Percentiles rank a stretch among this genome's conserved stretches.
These are phyloP conservation scores for Hylyphantes graminicola DNA, from an alignment of 1,140 invertebrate species.

Conservation along the genomic window DNA sequence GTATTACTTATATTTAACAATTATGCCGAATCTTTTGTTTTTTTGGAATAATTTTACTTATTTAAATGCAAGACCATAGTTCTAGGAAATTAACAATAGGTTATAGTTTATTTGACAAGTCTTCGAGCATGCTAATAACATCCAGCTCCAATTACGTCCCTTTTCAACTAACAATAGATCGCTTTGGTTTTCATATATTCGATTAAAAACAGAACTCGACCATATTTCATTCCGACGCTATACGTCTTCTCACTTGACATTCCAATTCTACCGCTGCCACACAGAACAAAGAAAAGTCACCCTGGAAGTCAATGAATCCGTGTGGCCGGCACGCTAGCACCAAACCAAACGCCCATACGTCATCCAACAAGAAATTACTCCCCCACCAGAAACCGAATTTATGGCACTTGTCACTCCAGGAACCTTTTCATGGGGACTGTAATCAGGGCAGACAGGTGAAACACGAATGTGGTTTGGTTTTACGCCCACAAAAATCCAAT, in stretches of 20 bases:
- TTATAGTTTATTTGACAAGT: no score
- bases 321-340: constrained; percentile 53
- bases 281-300: constrained; percentile 46
- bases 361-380: not conserved
- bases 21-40: no score
- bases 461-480: constrained; percentile 57
- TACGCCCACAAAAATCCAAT: constrained; percentile 60
- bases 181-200: no score
- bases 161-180: no score
- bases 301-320: constrained; percentile 56
- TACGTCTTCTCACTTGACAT: constrained; percentile 55
- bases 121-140: no score
- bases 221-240: not conserved
- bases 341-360: constrained; percentile 29
- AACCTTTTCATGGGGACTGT: constrained; percentile 42
- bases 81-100: no score
- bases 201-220: no score
- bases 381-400: constrained; percentile 24
- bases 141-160: no score
- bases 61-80: no score
- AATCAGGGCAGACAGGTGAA: constrained; percentile 58
- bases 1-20: no score
- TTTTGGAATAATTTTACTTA: no score
- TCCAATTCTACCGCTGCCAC: constrained; percentile 57
- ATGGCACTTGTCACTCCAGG: constrained; percentile 49